phyloP scores from a whole-genome alignment of 2,113 vertebrate species.

The Rhynchopsitta pachyrhyncha region DNA sequence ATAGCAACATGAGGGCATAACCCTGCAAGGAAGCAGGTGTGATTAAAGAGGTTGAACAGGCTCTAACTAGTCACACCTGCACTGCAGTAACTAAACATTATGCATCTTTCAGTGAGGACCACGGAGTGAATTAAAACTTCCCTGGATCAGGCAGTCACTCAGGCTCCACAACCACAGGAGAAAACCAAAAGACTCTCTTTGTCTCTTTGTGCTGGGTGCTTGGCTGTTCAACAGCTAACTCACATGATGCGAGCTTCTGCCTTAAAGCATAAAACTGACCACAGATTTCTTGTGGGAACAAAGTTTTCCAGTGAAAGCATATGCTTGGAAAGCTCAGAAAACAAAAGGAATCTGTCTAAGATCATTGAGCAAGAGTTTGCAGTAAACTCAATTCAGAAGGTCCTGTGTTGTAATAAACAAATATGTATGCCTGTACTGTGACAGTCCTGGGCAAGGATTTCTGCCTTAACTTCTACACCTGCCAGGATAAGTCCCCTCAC shows the following conservation, averaged over 20 bases:
- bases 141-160: background rate
- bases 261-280: constrained; percentile 16
- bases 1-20: background rate
- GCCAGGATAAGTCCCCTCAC: background rate
- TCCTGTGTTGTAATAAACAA: background rate
- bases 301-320: constrained; percentile 53
- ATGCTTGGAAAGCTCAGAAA: constrained; percentile 6
- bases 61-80: constrained; percentile 9
- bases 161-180: background rate
- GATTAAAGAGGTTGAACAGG: background rate
- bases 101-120: background rate
- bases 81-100: background rate
- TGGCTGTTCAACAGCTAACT: background rate
- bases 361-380: background rate
- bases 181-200: constrained; percentile 8
- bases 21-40: background rate
- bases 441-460: background rate
- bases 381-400: background rate
- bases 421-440: background rate
- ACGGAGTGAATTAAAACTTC: background rate
- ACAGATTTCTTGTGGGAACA: constrained; percentile 36
- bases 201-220: background rate
- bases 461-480: background rate
- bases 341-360: background rate
- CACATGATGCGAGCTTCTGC: background rate